Percentiles rank a stretch among this genome's conserved stretches.
phyloP scores from a whole-genome alignment of 2,888 invertebrate species.

The Cantharis flavilabris region DNA sequence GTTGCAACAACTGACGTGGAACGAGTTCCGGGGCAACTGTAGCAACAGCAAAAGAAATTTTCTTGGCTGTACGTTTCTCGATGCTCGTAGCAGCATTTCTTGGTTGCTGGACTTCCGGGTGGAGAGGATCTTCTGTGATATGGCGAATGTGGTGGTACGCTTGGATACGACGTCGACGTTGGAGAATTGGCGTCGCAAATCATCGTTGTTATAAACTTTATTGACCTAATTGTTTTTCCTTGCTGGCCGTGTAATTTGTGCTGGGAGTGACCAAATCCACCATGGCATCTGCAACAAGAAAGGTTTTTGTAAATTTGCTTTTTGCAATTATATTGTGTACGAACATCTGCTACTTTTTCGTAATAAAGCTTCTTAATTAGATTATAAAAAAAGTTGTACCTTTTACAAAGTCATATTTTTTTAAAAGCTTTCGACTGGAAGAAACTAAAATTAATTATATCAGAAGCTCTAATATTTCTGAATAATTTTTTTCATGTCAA shows the following conservation, averaged over 20 bases:
- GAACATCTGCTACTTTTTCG: slow-evolving; percentile 8
- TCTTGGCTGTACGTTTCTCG: slow-evolving; percentile 34
- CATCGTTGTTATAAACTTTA: slow-evolving; percentile 20
- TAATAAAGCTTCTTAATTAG: slow-evolving; percentile 1
- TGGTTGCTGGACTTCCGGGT: slow-evolving; percentile 51
- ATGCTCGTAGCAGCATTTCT: slow-evolving; percentile 52
- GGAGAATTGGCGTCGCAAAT: slow-evolving; percentile 37
- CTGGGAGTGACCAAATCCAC: background rate
- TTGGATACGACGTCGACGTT: slow-evolving; percentile 46
- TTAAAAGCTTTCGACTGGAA: background rate
- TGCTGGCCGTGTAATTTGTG: background rate
- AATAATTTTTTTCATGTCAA: background rate
- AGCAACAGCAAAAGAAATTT: slow-evolving; percentile 61
- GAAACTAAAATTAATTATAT: background rate
- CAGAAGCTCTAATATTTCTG: background rate
- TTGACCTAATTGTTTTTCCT: background rate
- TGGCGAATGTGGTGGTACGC: slow-evolving; percentile 46
- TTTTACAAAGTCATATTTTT: background rate
- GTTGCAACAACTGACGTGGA: slow-evolving; percentile 74
- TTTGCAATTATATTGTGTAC: background rate
- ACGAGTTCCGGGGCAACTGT: slow-evolving; percentile 58
- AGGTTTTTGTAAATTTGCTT: background rate
- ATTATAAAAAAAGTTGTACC: background rate
- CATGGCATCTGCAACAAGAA: background rate
- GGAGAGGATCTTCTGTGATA: slow-evolving; percentile 49